Conservation (phyloP, 2,113 vertebrate genomes). For the Cygnus atratus region DNA sequence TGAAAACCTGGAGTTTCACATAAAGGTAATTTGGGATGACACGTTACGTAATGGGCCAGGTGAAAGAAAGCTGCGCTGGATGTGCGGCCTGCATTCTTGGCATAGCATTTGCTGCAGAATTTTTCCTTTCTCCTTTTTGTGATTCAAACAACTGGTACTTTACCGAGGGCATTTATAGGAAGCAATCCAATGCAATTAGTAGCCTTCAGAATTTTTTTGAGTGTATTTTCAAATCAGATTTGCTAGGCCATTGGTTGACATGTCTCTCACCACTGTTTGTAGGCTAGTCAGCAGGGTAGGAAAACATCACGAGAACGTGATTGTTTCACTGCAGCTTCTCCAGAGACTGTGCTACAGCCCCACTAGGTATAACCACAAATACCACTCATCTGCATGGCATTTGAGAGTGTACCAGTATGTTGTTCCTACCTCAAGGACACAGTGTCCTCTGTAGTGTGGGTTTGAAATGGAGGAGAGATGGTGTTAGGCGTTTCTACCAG, state of each 20-base stretch:
- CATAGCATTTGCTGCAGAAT: neutral
- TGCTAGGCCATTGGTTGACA: neutral
- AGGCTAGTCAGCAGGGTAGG: neutral
- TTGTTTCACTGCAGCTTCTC: neutral
- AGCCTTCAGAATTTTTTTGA: neutral
- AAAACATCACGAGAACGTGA: neutral
- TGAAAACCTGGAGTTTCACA: constrained; percentile 96
- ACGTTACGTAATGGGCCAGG: accelerated
- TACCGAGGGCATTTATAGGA: neutral
- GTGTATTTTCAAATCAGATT: neutral
- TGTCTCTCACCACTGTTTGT: neutral
- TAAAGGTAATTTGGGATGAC: constrained; percentile 81
- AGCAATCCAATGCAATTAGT: neutral
- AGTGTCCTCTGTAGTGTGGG: neutral
- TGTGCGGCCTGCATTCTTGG: neutral
- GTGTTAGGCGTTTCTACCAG: neutral
- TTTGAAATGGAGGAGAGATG: neutral
- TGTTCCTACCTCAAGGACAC: accelerated
- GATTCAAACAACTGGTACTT: neutral
- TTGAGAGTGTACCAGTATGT: neutral
- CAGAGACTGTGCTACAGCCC: neutral
- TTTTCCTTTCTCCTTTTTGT: neutral
- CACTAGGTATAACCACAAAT: neutral
- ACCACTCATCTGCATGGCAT: accelerated
- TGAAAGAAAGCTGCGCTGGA: neutral